These are phyloP conservation scores for Sardina pilchardus DNA, from an alignment of 2,113 vertebrate species.

Conservation along the genomic window DNA sequence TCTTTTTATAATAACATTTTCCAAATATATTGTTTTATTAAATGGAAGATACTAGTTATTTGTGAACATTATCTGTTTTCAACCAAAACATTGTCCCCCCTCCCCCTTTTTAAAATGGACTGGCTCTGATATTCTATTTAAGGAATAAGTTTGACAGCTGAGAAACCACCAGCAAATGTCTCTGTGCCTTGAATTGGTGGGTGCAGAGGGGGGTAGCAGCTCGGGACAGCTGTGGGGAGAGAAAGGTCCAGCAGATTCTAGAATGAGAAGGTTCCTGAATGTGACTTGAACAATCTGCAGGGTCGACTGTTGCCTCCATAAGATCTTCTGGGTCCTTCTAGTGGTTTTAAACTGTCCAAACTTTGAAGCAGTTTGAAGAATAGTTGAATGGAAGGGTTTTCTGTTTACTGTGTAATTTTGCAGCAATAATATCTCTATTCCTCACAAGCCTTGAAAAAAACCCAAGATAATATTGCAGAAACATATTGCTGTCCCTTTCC, in stretches of 20 bases:
- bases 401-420: no score
- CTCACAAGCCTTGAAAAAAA: no score
- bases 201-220: slow-evolving; percentile 36
- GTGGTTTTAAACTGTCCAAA: neutral
- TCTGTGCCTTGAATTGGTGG: slow-evolving; percentile 45
- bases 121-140: slow-evolving; percentile 73
- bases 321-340: neutral
- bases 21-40: neutral
- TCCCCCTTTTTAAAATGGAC: slow-evolving; percentile 45
- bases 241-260: slow-evolving; percentile 69
- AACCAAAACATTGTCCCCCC: neutral
- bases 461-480: no score
- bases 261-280: slow-evolving; percentile 60
- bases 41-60: neutral
- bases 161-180: slow-evolving; percentile 72
- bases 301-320: neutral
- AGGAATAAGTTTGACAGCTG: slow-evolving; percentile 72
- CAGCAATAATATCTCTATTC: no score
- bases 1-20: neutral
- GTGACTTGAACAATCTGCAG: slow-evolving; percentile 11
- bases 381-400: no score
- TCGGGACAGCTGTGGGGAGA: slow-evolving; percentile 64
- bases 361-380: neutral
- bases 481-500: no score
- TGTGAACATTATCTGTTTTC: neutral